Percentiles rank a stretch among this genome's conserved stretches.
These are phyloP conservation scores for Cosmia trapezina DNA, from an alignment of 2,888 invertebrate species.

Conservation along the genomic window DNA sequence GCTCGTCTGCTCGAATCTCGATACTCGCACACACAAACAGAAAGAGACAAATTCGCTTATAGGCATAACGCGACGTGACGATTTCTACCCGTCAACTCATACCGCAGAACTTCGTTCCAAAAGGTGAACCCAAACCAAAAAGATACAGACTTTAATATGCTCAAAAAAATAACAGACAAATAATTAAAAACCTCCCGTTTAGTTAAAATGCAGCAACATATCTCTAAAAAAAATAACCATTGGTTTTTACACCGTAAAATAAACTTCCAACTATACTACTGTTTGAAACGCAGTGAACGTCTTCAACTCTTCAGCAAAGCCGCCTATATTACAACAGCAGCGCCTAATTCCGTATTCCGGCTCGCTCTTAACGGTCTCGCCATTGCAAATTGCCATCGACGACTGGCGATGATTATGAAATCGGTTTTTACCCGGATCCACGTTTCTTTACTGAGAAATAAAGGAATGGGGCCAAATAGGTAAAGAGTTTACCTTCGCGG, in stretches of 20 bases:
- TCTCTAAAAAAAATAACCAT: background rate
- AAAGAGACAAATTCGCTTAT: too few species aligned
- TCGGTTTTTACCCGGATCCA: constrained; percentile 64
- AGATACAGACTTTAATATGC: background rate
- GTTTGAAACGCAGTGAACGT: constrained; percentile 36
- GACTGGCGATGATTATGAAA: constrained; percentile 61
- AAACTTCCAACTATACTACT: background rate
- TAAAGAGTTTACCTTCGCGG: constrained; percentile 11
- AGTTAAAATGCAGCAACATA: background rate
- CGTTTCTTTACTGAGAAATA: constrained; percentile 41
- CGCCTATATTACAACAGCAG: constrained; percentile 30
- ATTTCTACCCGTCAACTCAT: too few species aligned
- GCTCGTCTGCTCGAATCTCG: too few species aligned
- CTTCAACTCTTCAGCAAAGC: constrained; percentile 1
- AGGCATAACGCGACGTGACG: too few species aligned
- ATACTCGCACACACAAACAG: too few species aligned
- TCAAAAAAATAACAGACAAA: too few species aligned
- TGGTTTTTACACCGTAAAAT: background rate
- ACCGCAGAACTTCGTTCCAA: background rate
- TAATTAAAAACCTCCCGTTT: background rate
- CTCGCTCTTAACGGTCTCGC: constrained; percentile 27
- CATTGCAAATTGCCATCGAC: constrained; percentile 50
- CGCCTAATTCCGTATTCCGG: constrained; percentile 59
- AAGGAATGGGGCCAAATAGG: constrained; percentile 31
- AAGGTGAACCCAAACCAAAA: background rate